phyloP scores from a whole-genome alignment of 1,140 invertebrate genomes.

The Babylonia areolata region DNA sequence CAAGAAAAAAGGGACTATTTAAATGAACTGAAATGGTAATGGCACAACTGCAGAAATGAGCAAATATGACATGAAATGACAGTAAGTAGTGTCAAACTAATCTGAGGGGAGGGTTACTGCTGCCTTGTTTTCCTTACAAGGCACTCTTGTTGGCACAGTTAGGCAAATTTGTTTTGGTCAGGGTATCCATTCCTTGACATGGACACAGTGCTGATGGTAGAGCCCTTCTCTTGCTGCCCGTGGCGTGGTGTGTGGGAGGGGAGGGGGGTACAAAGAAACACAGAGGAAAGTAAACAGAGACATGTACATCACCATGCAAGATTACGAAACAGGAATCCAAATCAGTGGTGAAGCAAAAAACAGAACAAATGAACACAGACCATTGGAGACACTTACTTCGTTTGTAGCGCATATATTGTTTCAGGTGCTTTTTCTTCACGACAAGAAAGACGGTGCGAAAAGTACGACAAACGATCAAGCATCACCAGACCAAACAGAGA shows the following conservation, averaged over 20 bases:
- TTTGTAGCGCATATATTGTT: no score
- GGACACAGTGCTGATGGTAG: constrained; percentile 1
- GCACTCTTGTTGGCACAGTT: not conserved
- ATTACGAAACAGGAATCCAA: not conserved
- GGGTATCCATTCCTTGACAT: not conserved
- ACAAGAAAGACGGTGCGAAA: no score
- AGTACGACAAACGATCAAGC: no score
- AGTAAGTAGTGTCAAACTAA: not conserved
- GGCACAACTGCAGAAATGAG: constrained; percentile 5
- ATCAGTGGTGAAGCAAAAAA: not conserved
- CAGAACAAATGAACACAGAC: not conserved
- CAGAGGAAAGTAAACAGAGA: not conserved
- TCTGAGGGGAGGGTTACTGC: not conserved
- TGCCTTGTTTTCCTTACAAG: not conserved
- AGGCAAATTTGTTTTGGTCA: not conserved
- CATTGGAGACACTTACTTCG: not conserved
- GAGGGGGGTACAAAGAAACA: not conserved
- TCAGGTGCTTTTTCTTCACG: no score
- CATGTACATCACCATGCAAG: not conserved
- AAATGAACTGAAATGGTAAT: constrained; percentile 14
- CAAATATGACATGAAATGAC: constrained; percentile 7
- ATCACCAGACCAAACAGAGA: no score
- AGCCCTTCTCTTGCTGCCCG: constrained; percentile 20
- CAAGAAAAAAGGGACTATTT: not conserved
- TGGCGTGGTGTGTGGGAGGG: not conserved